Evolutionary conservation across 1,140 invertebrate species (phyloP).

Genomic region (Pachypeltis micranthus): DNA sequence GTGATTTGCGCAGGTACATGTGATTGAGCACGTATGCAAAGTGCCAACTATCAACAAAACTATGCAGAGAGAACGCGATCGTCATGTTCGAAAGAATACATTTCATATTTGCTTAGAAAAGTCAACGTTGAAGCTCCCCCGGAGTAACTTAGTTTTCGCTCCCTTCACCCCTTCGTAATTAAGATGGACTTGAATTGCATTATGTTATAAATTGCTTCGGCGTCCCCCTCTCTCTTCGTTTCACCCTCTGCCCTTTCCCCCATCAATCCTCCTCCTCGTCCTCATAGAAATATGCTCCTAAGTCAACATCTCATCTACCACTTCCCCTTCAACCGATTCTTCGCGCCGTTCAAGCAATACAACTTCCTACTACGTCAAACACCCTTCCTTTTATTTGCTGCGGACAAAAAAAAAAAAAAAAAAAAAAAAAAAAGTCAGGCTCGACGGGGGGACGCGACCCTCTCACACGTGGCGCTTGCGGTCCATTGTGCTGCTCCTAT

Average conservation of each 20-base stretch:
- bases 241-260: neutral
- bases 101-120: too few species aligned
- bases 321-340: neutral
- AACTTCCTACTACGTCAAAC: too few species aligned
- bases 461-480: neutral
- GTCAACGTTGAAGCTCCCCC: too few species aligned
- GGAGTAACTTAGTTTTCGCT: neutral
- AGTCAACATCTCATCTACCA: neutral
- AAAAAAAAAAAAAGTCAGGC: too few species aligned
- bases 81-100: too few species aligned
- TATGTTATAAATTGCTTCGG: conserved; percentile 10
- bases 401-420: too few species aligned
- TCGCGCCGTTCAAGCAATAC: neutral
- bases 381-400: too few species aligned
- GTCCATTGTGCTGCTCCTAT: neutral
- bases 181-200: conserved; percentile 14
- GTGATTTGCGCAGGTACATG: too few species aligned
- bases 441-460: too few species aligned
- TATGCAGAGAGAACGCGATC: too few species aligned
- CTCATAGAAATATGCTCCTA: neutral
- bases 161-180: conserved; percentile 5
- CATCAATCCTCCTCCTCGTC: neutral
- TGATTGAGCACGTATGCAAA: too few species aligned
- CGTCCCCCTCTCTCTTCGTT: neutral
- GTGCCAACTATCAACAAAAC: too few species aligned